Evolutionary conservation across 2,888 invertebrate genomes (phyloP).

Genomic region (Alcis repandata): DNA sequence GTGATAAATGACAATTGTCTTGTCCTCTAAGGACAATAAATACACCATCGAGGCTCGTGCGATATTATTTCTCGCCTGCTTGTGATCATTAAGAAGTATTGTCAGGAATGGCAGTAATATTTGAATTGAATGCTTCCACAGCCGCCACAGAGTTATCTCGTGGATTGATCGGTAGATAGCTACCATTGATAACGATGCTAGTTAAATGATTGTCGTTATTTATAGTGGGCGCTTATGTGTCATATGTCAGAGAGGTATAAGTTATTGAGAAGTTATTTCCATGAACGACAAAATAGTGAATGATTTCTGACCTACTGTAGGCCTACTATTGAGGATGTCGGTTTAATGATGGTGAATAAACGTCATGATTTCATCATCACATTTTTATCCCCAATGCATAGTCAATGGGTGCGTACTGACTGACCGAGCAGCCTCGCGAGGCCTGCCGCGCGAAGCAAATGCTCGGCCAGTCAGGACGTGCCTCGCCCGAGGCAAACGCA

Average conservation of each 20-base stretch:
- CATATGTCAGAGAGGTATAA: constrained; percentile 4
- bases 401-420: too few relatives aligned
- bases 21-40: constrained; percentile 81
- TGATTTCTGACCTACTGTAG: too few relatives aligned
- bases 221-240: constrained; percentile 30
- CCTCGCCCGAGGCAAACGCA: too few relatives aligned
- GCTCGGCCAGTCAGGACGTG: too few relatives aligned
- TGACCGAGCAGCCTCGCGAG: too few relatives aligned
- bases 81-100: constrained; percentile 82
- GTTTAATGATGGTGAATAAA: too few relatives aligned
- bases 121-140: constrained; percentile 82
- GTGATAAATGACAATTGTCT: constrained; percentile 85
- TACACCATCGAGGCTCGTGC: constrained; percentile 75
- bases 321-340: background rate
- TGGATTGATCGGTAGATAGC: constrained; percentile 76
- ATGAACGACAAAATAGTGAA: background rate
- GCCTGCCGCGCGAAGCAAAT: too few relatives aligned
- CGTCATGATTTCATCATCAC: background rate
- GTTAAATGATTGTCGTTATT: constrained; percentile 43
- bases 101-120: constrained; percentile 76
- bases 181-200: constrained; percentile 66
- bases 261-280: background rate
- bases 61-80: constrained; percentile 80
- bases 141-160: constrained; percentile 70
- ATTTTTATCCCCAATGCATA: background rate